Conservation (phyloP, 2,888 invertebrate species). For the Cinara cedri region DNA sequence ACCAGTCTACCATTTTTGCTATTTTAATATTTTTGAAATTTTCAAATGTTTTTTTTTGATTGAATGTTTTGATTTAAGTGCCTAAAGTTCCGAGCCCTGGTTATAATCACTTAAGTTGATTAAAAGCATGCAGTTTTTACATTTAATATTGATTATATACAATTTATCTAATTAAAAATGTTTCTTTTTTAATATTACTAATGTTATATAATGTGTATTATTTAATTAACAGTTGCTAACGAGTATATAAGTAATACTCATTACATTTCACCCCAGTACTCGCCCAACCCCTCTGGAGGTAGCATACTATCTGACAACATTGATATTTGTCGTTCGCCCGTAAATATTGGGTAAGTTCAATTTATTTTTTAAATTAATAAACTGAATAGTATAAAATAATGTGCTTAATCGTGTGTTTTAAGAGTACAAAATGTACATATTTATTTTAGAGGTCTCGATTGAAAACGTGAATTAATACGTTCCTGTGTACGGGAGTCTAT, state of each 20-base stretch:
- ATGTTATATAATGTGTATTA: not conserved
- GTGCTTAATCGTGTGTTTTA: conserved; percentile 12
- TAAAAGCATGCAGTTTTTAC: too few relatives aligned
- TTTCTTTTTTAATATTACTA: conserved; percentile 11
- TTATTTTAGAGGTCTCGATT: too few relatives aligned
- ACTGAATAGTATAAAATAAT: not conserved
- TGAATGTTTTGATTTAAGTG: too few relatives aligned
- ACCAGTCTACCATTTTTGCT: too few relatives aligned
- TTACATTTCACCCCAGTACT: conserved; percentile 53
- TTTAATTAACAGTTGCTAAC: conserved; percentile 21
- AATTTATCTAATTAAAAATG: conserved; percentile 6
- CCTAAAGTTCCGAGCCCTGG: too few relatives aligned
- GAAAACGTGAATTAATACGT: too few relatives aligned
- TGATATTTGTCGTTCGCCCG: conserved; percentile 67
- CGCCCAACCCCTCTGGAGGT: conserved; percentile 58
- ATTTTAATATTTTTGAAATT: too few relatives aligned
- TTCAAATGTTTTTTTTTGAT: too few relatives aligned
- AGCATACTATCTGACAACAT: conserved; percentile 66
- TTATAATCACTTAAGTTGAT: too few relatives aligned
- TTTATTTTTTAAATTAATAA: conserved; percentile 11
- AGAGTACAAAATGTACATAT: not conserved
- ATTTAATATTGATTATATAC: too few relatives aligned
- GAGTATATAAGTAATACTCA: conserved; percentile 54
- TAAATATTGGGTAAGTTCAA: conserved; percentile 67
- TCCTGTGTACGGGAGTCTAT: too few relatives aligned